Conservation (phyloP, 2,797 vertebrate genomes). For the Melanitta fusca region DNA sequence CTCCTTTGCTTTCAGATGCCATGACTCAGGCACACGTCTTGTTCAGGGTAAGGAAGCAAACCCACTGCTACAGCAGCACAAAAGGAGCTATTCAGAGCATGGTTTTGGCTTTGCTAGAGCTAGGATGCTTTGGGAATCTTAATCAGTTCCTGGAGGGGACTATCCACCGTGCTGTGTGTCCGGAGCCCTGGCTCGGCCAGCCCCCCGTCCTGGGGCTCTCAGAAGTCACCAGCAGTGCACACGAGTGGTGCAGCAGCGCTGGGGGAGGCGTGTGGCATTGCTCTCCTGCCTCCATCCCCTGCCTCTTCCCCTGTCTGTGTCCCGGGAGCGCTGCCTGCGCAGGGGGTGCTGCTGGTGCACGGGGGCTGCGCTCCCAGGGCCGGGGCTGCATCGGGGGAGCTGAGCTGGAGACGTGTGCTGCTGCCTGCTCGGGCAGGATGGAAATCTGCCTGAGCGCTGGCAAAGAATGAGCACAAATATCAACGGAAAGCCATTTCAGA, state of each 20-base stretch:
- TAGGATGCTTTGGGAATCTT: background rate
- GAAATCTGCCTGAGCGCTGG: no score
- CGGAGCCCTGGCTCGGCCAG: background rate
- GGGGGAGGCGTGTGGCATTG: fast-evolving
- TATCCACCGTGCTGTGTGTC: background rate
- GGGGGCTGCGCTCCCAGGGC: no score
- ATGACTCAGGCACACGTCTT: background rate
- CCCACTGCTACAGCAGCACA: background rate
- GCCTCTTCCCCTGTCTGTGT: background rate
- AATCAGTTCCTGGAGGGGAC: background rate
- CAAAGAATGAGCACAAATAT: background rate
- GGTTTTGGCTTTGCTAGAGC: background rate
- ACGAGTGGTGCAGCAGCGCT: background rate
- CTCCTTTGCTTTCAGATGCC: background rate
- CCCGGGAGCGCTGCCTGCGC: background rate
- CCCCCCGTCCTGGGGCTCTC: background rate
- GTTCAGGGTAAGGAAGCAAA: background rate
- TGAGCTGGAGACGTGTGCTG: background rate
- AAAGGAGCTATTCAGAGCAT: background rate
- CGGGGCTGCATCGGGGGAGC: fast-evolving
- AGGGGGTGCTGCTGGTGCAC: background rate
- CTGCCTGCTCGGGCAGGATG: background rate
- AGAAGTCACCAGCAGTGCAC: background rate
- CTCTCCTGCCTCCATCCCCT: no score
- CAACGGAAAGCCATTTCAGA: no score